Base-by-base conservation (phyloP, 2,888 invertebrate species). In the Leucania comma region DNA sequence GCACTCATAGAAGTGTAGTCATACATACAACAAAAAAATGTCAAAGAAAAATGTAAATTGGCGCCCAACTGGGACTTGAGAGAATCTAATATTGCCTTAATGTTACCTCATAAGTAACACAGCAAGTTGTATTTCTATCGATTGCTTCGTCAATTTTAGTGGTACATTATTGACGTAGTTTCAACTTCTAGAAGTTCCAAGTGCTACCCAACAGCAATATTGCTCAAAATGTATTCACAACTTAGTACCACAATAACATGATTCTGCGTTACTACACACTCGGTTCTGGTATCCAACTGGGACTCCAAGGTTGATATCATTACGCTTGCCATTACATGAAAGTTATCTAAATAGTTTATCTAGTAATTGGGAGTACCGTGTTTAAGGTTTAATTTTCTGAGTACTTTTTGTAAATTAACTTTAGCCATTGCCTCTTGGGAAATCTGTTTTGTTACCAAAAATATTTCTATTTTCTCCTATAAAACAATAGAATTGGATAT, bases 271-370 rank as follows among this genome's bases (percentile, higher is more conserved):
- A 53, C 46, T 53, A 50, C 24, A 32, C 22, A 56, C 17, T 59
- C 17, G 24, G 8, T 79, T 26, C 20, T 61, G 26, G 38, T 51
- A 0, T 51, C 51, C 59, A 56, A 75, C 46, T 50, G 51, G 38
- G 58, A 50, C 32, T 62, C 29, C 62, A 81, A 76, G 62, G 62
- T 54, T 61, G 35, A 57, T 32, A 22, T 60, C 24, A 48, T 75
- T 75, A 53, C 53, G 46, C n/a, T 78, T 65, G 48, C 53, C 48
- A 42, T 57, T 53, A 48, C 73, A 66, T 42, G 46, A 20, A 57
- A 62, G 42, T 72, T 72, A 82, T 78, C 72, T 64, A 67, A 67
- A 78, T 35, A 82, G 61, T 80, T 58, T 54, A 79, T 68, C 78
- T 56, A 78, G 38, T 67, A 82, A 78, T 78, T 82, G 54, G 29